phyloP scores from a whole-genome alignment of 2,113 vertebrate genomes.

The Maccullochella peelii region DNA sequence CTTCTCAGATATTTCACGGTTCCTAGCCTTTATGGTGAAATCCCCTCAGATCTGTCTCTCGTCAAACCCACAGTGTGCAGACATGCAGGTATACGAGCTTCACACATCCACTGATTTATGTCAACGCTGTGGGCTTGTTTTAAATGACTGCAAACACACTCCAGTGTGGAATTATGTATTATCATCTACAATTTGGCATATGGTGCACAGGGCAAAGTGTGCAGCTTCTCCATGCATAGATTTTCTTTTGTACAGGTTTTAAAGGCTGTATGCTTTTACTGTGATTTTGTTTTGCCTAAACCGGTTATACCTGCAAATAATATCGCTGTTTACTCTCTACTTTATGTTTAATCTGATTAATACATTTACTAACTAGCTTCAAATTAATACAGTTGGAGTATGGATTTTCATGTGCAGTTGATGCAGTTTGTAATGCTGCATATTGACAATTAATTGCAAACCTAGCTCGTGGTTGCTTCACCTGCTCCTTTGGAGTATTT shows the following conservation, averaged over 20 bases:
- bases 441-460: constrained; percentile 18
- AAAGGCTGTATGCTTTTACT: neutral
- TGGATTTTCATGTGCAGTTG: constrained; percentile 1
- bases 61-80: constrained; percentile 71
- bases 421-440: constrained; percentile 15
- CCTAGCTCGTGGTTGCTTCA: neutral
- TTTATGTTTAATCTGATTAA: neutral
- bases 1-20: constrained; percentile 77
- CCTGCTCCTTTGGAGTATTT: constrained; percentile 42
- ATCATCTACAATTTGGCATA: constrained; percentile 46
- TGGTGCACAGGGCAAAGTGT: constrained; percentile 19
- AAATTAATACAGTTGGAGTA: neutral
- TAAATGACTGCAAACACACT: constrained; percentile 62
- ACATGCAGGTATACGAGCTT: constrained; percentile 48
- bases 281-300: neutral
- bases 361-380: neutral
- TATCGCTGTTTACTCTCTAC: neutral
- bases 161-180: constrained; percentile 51
- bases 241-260: neutral
- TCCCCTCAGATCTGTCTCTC: constrained; percentile 78
- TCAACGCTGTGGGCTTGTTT: constrained; percentile 53
- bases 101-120: constrained; percentile 66
- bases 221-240: neutral
- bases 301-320: neutral
- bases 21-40: constrained; percentile 75